A percentile compares a stretch with the other conserved stretches of the same genome.
Evolutionary conservation across 2,888 invertebrate genomes (phyloP).

Genomic region (Sarcophaga caerulescens): DNA sequence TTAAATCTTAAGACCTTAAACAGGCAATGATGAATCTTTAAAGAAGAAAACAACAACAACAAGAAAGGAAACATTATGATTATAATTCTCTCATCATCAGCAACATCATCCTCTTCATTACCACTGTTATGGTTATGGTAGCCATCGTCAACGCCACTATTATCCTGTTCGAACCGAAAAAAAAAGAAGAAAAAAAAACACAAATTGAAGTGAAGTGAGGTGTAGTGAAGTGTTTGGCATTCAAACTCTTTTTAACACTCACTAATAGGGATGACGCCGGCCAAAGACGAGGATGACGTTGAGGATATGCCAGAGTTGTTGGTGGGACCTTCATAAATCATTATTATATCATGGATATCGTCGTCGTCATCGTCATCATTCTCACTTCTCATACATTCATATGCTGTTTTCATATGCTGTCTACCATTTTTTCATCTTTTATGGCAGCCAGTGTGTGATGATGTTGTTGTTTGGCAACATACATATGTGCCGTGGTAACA

Average conservation of each 20-base stretch:
- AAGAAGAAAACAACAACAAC: too few relatives aligned
- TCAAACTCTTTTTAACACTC: constrained; percentile 57
- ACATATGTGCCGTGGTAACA: constrained; percentile 17
- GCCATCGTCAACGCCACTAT: constrained; percentile 21
- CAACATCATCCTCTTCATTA: not conserved
- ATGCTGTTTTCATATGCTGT: constrained; percentile 9
- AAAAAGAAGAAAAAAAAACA: too few relatives aligned
- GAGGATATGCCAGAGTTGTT: not conserved
- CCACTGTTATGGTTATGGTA: not conserved
- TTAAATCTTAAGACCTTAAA: too few relatives aligned
- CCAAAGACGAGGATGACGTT: not conserved
- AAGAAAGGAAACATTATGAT: too few relatives aligned
- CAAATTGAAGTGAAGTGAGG: not conserved
- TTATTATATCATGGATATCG: constrained; percentile 33
- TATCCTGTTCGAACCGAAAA: constrained; percentile 44
- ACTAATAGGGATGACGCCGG: constrained; percentile 14
- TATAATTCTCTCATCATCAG: too few relatives aligned
- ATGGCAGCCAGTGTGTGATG: not conserved
- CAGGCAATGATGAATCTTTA: too few relatives aligned
- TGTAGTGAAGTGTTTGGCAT: constrained; percentile 53
- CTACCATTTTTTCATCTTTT: not conserved
- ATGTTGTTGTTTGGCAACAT: not conserved
- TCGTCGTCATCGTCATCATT: not conserved
- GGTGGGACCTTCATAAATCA: constrained; percentile 65
- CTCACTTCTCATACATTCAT: constrained; percentile 11